Evolutionary conservation across 2,113 vertebrate species (phyloP).

Genomic region (Psammodynastes pulverulentus): DNA sequence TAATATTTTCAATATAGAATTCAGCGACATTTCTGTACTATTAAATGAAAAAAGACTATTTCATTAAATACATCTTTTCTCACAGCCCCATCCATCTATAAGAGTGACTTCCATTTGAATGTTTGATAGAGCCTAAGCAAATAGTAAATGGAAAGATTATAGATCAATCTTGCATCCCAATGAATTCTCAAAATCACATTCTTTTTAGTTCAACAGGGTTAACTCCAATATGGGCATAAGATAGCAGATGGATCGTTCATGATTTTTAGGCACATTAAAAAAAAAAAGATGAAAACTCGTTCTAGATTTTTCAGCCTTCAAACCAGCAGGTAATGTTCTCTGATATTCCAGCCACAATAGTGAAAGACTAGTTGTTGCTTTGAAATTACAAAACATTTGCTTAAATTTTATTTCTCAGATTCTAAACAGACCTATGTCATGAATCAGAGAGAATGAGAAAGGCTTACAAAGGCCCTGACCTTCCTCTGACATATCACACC

Average conservation of each 20-base stretch:
- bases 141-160: not conserved
- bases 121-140: conserved; percentile 37
- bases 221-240: not conserved
- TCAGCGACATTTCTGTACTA: not conserved
- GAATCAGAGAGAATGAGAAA: not conserved
- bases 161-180: not conserved
- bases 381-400: not conserved
- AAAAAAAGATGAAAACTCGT: not conserved
- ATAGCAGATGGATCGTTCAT: not conserved
- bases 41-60: conserved; percentile 4
- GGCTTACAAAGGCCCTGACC: not conserved
- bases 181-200: not conserved
- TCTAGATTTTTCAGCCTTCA: not conserved
- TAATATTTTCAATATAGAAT: not conserved
- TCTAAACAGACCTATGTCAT: not conserved
- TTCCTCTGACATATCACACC: not conserved
- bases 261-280: not conserved
- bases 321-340: not conserved
- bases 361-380: not conserved
- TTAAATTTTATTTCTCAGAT: not conserved
- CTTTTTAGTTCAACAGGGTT: not conserved
- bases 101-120: conserved; percentile 44
- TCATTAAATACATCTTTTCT: not conserved
- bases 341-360: not conserved
- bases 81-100: not conserved